Percentiles rank a stretch among this genome's conserved stretches.
Evolutionary conservation across 2,888 invertebrate genomes (phyloP).

Genomic region (Rhingia rostrata): DNA sequence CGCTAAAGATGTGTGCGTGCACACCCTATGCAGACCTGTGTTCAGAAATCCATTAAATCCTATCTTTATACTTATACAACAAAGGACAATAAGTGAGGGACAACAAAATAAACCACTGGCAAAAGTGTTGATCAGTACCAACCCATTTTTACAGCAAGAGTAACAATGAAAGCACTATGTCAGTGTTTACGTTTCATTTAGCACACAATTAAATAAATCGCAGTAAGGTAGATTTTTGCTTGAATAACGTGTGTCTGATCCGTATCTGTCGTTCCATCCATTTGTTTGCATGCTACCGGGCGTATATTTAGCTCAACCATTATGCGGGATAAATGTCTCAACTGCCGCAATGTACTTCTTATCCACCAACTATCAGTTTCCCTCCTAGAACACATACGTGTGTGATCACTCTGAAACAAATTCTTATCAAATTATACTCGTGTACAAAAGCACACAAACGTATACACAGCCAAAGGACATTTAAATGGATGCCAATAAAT

Average conservation of each 20-base stretch:
- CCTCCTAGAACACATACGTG: slow-evolving; percentile 17
- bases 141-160: slow-evolving; percentile 3
- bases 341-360: slow-evolving; percentile 50
- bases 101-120: slow-evolving; percentile 70
- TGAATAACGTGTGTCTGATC: slow-evolving; percentile 39
- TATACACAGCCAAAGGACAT: slow-evolving; percentile 34
- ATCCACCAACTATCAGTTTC: background rate
- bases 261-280: slow-evolving; percentile 28
- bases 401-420: slow-evolving; percentile 61
- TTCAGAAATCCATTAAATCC: slow-evolving; percentile 65
- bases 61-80: slow-evolving; percentile 37
- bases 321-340: slow-evolving; percentile 63
- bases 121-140: slow-evolving; percentile 63
- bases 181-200: slow-evolving; percentile 81
- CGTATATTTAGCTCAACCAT: slow-evolving; percentile 38
- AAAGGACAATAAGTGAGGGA: slow-evolving; percentile 41
- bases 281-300: slow-evolving; percentile 36
- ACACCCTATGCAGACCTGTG: background rate
- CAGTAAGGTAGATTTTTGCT: slow-evolving; percentile 51
- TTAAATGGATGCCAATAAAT: slow-evolving; percentile 71
- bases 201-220: slow-evolving; percentile 81
- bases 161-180: slow-evolving; percentile 47
- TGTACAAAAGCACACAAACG: slow-evolving; percentile 5
- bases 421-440: slow-evolving; percentile 65
- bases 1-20: no score